Evolutionary conservation across 2,888 invertebrate species (phyloP).

Genomic region (Pristionchus entomophagus): DNA sequence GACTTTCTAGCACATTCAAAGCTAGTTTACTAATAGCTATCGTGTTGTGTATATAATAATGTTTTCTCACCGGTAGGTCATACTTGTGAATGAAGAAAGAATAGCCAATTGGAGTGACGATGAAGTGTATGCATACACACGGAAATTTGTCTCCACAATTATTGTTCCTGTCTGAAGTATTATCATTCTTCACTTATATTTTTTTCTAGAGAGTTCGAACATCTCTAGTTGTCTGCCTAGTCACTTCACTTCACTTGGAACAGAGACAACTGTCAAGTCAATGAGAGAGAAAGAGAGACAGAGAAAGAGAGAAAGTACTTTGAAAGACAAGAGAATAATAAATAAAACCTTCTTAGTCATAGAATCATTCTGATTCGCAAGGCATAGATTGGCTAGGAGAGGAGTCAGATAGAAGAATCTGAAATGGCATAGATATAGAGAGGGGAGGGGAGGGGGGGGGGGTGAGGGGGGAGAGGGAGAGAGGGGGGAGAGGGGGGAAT

Average conservation of each 20-base stretch:
- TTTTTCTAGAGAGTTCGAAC: not conserved
- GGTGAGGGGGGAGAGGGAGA: constrained; percentile 23
- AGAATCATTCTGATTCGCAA: not conserved
- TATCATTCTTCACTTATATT: not conserved
- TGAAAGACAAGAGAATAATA: too few relatives aligned
- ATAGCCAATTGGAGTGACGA: constrained; percentile 90
- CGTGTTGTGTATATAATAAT: too few relatives aligned
- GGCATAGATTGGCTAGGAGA: constrained; percentile 61
- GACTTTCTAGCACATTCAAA: not conserved
- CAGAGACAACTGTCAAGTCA: too few relatives aligned
- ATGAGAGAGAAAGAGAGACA: not conserved
- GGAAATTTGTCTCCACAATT: constrained; percentile 94
- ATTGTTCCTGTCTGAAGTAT: constrained; percentile 78
- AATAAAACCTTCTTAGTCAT: not conserved
- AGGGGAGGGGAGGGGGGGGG: not conserved
- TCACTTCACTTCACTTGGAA: not conserved
- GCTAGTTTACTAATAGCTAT: too few relatives aligned
- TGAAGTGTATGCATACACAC: constrained; percentile 94
- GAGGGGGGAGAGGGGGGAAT: too few relatives aligned
- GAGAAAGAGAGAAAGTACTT: too few relatives aligned
- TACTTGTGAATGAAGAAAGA: constrained; percentile 91
- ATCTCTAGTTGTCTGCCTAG: not conserved
- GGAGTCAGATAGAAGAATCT: constrained; percentile 72
- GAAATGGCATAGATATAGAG: not conserved
- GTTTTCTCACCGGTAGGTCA: constrained; percentile 83